Base-by-base conservation (phyloP, 2,888 invertebrate genomes). In the Euzophera pinguis region DNA sequence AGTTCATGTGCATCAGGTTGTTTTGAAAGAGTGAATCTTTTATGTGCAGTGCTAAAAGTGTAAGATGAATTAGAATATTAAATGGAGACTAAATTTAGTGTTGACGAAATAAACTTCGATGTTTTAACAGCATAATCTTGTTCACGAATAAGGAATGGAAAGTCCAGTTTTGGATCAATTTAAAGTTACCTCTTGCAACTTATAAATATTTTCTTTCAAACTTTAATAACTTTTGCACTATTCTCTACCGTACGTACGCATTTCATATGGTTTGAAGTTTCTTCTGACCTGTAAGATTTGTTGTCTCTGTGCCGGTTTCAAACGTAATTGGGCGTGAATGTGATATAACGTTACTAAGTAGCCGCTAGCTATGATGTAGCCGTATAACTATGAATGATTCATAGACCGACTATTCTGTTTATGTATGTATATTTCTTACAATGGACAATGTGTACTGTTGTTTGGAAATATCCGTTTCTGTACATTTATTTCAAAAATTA, bases 301-400 rank as follows among this genome's bases (percentile, higher is more conserved):
- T 38, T 38, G 37, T 38, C 16, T 16, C 1, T 14, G 13, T 38
- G 14, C 38, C 16, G 39, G 39, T 39, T 39, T 16, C 16, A 16
- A 14, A 39, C 12, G 13, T 13, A 12, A 16, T 45, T 16, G 45
- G 45, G 45, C 32, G 45, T 45, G 45, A 13, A 45, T 34, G 10
- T 45, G 32, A 45, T 45, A 32, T 32, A 45, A 45, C 32, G 10
- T 34, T 45, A 32, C 45, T 32, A 32, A 32, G 14, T 45, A 45
- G 32, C 12, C 42, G 32, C 12, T 27, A 14, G 7, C 29, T 12
- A 12, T 45, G 45, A 34, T 32, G 45, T 45, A 45, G 45, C 45
- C 17, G 41, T 10, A 14, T 22, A 5, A 22, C 22, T 22, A 22
- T 32, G 29, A 43, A 45, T 45, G 45, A 45, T 32, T 45, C 45